Conservation (phyloP, 2,888 invertebrate species). For the Eupithecia vulgata region DNA sequence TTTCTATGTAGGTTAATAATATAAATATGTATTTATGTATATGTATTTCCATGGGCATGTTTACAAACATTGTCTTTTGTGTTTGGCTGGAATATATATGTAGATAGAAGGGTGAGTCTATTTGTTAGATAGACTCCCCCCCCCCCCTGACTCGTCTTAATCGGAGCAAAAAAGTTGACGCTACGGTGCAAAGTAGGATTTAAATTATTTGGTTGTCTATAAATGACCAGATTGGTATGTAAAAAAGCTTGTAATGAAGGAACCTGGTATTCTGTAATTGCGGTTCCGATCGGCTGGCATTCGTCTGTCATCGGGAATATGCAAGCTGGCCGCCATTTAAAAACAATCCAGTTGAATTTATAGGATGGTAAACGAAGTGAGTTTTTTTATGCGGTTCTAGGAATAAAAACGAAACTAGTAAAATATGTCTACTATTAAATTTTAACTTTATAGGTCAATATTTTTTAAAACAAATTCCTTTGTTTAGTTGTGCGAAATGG, state of each 20-base stretch:
- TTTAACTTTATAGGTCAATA: neutral
- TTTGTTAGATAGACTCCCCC: too few species aligned
- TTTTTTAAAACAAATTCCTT: too few species aligned
- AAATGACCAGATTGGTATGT: neutral
- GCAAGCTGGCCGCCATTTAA: neutral
- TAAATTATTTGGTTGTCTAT: neutral
- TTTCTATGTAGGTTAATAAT: neutral
- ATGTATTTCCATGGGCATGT: neutral
- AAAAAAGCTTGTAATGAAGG: conserved; percentile 13
- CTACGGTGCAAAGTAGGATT: neutral
- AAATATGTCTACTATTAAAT: neutral
- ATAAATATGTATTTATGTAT: too few species aligned
- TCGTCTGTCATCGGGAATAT: conserved; percentile 70
- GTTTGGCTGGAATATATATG: neutral
- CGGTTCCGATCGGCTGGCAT: conserved; percentile 66
- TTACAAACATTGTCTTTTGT: neutral
- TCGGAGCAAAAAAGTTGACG: neutral
- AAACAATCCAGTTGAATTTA: neutral
- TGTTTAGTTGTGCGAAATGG: too few species aligned
- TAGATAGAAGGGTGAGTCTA: neutral
- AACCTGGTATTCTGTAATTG: conserved; percentile 37
- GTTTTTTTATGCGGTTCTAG: too few species aligned
- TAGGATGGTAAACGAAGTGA: neutral
- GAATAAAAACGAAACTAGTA: neutral
- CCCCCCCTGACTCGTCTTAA: neutral